Evolutionary conservation across 1,140 invertebrate species (phyloP).

Genomic region (Lucilia cuprina): DNA sequence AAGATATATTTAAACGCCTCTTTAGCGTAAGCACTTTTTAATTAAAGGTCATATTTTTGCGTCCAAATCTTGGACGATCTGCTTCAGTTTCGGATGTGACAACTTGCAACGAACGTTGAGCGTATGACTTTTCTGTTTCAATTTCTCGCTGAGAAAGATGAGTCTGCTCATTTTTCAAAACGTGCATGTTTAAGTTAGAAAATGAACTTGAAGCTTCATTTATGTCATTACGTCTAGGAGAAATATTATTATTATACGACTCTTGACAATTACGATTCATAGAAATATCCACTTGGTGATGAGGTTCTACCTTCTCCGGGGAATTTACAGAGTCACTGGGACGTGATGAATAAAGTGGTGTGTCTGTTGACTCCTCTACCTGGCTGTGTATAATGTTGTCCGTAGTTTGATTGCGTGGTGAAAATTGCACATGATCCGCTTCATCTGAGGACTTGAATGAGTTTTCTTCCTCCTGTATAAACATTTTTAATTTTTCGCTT

Average conservation of each 20-base stretch:
- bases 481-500: slow-evolving; percentile 59
- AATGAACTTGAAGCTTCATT: slow-evolving; percentile 45
- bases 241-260: neutral
- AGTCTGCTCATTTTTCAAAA: slow-evolving; percentile 48
- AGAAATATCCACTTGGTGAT: no score
- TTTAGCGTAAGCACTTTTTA: neutral
- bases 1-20: no score
- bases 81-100: slow-evolving; percentile 49
- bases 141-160: slow-evolving; percentile 38
- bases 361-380: neutral
- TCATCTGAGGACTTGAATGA: neutral
- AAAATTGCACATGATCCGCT: neutral
- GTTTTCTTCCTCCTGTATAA: slow-evolving; percentile 49
- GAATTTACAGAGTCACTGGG: no score
- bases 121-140: slow-evolving; percentile 39
- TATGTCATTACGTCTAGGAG: slow-evolving; percentile 35
- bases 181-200: slow-evolving; percentile 53
- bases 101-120: slow-evolving; percentile 52
- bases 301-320: no score
- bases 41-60: slow-evolving; percentile 57
- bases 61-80: slow-evolving; percentile 50
- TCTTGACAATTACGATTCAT: neutral
- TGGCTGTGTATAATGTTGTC: neutral
- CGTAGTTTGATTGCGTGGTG: neutral
- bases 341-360: neutral